These are phyloP conservation scores for Eupithecia abbreviata DNA, from an alignment of 2,888 invertebrate genomes.

Conservation along the genomic window DNA sequence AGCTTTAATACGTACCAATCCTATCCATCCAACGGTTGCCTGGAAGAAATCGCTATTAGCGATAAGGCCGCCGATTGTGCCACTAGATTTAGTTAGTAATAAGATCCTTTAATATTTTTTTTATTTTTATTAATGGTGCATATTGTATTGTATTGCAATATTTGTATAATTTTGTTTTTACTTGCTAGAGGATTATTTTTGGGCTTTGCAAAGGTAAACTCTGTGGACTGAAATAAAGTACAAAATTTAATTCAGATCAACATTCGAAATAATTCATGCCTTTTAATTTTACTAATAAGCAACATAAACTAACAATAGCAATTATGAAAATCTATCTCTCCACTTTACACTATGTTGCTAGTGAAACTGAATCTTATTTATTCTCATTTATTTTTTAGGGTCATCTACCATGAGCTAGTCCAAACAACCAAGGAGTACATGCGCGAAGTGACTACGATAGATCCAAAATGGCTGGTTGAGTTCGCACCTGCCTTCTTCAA, in stretches of 20 bases:
- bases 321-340: background rate
- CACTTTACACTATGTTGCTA: background rate
- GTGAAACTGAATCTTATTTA: background rate
- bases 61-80: too few relatives aligned
- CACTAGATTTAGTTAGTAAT: too few relatives aligned
- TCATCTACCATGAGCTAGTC: conserved; percentile 99
- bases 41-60: too few relatives aligned
- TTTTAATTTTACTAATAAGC: background rate
- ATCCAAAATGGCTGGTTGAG: conserved; percentile 99
- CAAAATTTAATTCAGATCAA: background rate
- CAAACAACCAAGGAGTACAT: conserved; percentile 99
- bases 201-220: background rate
- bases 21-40: too few relatives aligned
- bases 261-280: background rate
- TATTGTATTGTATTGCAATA: background rate
- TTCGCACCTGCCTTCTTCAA: conserved; percentile 99
- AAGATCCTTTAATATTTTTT: too few relatives aligned
- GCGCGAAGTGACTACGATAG: conserved; percentile 98
- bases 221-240: background rate
- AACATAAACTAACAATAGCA: background rate
- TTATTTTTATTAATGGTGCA: too few relatives aligned
- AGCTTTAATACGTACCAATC: too few relatives aligned
- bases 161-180: too few relatives aligned
- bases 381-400: conserved; percentile 82
- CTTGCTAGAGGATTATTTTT: too few relatives aligned